These are phyloP conservation scores for Malacoctenus gilli DNA, from an alignment of 2,797 vertebrate genomes.

Conservation along the genomic window DNA sequence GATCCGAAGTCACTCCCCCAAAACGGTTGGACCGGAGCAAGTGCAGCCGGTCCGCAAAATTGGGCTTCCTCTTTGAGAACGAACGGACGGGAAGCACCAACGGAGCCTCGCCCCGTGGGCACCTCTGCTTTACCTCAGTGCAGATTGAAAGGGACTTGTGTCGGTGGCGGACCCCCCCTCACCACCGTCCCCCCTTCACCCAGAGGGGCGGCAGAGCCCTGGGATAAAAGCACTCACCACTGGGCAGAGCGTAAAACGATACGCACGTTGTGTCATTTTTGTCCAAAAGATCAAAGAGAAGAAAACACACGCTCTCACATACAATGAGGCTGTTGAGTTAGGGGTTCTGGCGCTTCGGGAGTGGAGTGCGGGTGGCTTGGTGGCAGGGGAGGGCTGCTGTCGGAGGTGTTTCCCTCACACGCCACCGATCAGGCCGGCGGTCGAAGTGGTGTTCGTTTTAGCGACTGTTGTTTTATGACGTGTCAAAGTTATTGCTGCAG, in stretches of 20 bases:
- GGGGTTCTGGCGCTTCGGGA: constrained; percentile 8
- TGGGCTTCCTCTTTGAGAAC: too few species aligned
- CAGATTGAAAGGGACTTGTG: constrained; percentile 63
- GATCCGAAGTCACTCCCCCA: too few species aligned
- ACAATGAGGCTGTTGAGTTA: constrained; percentile 52
- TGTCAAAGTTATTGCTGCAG: constrained; percentile 74
- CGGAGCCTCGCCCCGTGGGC: constrained; percentile 26
- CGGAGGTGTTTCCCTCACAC: constrained; percentile 49
- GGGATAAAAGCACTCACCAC: constrained; percentile 55
- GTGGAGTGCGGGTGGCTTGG: constrained; percentile 26
- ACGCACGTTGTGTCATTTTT: too few species aligned
- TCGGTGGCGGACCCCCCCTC: constrained; percentile 34
- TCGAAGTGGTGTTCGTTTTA: constrained; percentile 58
- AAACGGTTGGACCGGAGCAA: too few species aligned
- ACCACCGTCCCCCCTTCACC: not conserved
- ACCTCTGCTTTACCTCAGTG: constrained; percentile 48
- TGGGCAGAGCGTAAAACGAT: constrained; percentile 31
- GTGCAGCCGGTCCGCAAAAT: too few species aligned
- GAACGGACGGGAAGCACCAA: constrained; percentile 25
- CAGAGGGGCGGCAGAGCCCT: constrained; percentile 15
- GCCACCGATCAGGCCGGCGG: constrained; percentile 26
- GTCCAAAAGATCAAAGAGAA: constrained; percentile 49
- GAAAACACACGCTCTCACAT: constrained; percentile 27
- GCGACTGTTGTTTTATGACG: constrained; percentile 65
- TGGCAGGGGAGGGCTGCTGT: constrained; percentile 41